phyloP scores from a whole-genome alignment of 2,113 vertebrate species.

The Apeltes quadracus region DNA sequence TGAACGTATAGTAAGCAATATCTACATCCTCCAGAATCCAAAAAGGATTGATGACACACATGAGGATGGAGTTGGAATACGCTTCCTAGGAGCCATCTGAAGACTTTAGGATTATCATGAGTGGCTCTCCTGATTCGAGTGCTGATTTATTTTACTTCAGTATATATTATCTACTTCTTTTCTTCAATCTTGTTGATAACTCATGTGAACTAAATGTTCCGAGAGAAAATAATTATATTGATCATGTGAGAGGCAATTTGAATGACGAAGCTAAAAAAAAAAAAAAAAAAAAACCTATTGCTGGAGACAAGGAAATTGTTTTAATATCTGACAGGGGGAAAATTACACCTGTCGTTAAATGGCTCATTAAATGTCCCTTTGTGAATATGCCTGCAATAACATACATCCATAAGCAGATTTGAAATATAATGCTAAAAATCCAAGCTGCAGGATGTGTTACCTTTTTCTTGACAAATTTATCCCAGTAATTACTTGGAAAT shows the following conservation, averaged over 20 bases:
- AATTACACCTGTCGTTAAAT: conserved; percentile 55
- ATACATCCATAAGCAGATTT: conserved; percentile 13
- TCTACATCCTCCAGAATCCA: conserved; percentile 8
- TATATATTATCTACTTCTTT: neutral
- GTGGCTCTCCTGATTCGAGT: neutral
- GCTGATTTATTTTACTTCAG: neutral
- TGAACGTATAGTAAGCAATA: conserved; percentile 3
- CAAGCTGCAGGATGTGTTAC: conserved; percentile 56
- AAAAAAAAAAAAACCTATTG: neutral
- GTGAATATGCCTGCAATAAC: conserved; percentile 36
- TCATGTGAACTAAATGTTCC: neutral
- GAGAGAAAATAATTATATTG: conserved; percentile 4
- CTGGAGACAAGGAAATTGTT: conserved; percentile 31
- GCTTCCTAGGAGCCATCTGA: neutral
- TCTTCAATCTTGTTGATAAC: neutral
- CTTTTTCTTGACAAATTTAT: conserved; percentile 96
- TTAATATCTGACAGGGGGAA: conserved; percentile 30
- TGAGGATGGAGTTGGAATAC: neutral
- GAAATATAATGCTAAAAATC: neutral
- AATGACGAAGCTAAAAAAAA: neutral
- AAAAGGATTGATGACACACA: conserved; percentile 33
- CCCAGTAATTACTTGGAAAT: conserved; percentile 98
- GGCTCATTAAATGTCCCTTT: conserved; percentile 42
- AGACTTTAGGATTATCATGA: neutral
- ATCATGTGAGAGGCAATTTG: neutral